These are phyloP conservation scores for Anastrepha obliqua DNA, from an alignment of 1,140 invertebrate species.

Conservation along the genomic window DNA sequence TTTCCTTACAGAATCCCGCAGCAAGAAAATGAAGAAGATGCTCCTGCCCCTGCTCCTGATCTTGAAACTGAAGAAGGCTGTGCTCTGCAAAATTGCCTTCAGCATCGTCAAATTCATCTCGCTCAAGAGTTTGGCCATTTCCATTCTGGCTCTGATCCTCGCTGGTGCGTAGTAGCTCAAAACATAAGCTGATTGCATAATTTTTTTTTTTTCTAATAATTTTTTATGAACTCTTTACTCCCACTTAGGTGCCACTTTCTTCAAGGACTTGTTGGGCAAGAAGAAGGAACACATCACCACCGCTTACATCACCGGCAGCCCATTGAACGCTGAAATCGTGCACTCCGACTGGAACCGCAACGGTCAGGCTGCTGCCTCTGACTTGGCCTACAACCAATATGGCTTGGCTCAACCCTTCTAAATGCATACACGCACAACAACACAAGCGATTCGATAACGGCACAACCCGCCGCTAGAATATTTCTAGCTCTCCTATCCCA, in stretches of 20 bases:
- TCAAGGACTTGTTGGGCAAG: conserved; percentile 73
- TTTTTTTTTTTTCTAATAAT: not conserved
- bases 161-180: conserved; percentile 70
- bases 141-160: conserved; percentile 79
- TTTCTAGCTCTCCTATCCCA: not conserved
- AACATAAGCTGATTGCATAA: not conserved
- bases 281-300: conserved; percentile 74
- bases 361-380: conserved; percentile 69
- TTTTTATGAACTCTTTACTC: not conserved
- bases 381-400: conserved; percentile 73
- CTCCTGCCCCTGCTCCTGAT: conserved; percentile 79
- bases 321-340: conserved; percentile 73
- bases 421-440: conserved; percentile 28
- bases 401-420: conserved; percentile 73
- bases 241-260: conserved; percentile 69
- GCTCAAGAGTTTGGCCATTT: conserved; percentile 80
- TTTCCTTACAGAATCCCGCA: conserved; percentile 76
- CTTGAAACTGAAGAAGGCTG: conserved; percentile 79
- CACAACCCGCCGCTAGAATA: conserved; percentile 48
- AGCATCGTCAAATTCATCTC: conserved; percentile 79
- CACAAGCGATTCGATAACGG: not conserved
- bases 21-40: conserved; percentile 78
- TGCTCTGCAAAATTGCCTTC: conserved; percentile 79
- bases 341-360: conserved; percentile 74
- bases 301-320: conserved; percentile 73